Evolutionary conservation across 1,140 invertebrate genomes (phyloP).

Genomic region (Macrotrachela quadricornifera): DNA sequence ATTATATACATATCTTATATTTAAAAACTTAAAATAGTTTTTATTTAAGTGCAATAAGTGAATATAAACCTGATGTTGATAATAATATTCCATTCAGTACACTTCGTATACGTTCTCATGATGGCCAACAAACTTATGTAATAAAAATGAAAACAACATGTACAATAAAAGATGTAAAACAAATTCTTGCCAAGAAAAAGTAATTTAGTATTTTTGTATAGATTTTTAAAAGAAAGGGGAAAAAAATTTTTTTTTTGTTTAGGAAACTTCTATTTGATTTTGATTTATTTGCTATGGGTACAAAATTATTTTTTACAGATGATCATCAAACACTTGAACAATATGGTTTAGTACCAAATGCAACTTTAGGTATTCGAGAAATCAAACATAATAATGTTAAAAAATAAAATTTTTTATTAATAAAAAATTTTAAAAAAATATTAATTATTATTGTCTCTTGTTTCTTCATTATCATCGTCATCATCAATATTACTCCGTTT

Average conservation of each 20-base stretch:
- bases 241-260: no score
- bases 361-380: conserved; percentile 16
- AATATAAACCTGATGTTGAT: conserved; percentile 8
- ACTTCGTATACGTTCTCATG: conserved; percentile 21
- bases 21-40: neutral
- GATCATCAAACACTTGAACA: conserved; percentile 14
- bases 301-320: conserved; percentile 7
- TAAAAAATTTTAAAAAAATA: no score
- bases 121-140: conserved; percentile 23
- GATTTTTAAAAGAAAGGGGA: no score
- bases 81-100: conserved; percentile 19
- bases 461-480: no score
- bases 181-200: conserved; percentile 19
- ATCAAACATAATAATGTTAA: neutral
- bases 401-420: neutral
- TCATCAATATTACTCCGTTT: no score
- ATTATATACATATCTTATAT: no score
- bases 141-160: conserved; percentile 26
- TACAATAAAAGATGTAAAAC: conserved; percentile 20
- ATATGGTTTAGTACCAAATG: conserved; percentile 22
- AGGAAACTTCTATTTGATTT: no score
- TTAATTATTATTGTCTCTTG: no score
- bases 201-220: conserved; percentile 7
- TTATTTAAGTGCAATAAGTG: neutral
- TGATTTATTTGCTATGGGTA: no score